Evolutionary conservation across 2,888 invertebrate species (phyloP), one percentile per base, ranked within the genome.

Genomic region (Zhuqinia jingwanae): DNA sequence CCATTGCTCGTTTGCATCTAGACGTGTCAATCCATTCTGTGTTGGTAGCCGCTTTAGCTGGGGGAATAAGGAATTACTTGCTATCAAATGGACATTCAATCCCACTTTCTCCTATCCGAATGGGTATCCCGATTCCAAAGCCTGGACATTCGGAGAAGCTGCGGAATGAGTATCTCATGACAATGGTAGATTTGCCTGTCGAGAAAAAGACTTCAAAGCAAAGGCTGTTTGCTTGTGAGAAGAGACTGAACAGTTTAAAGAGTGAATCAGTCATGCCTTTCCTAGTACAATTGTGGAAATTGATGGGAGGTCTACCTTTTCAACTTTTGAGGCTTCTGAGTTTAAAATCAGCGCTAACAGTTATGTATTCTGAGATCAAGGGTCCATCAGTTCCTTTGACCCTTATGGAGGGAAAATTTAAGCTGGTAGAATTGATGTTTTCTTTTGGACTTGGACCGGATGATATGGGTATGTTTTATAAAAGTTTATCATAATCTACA

Each of bases 141-240:
- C 85, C 79, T n/a, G 73, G 73, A 5, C 85, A 85, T 47, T 15
- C 85, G 0, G 1, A n/a, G 13, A 82, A 82, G 50, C 20, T 82
- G 10, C 47, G 82, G 15, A 82, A 82, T 53, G 82, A 82, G 63
- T 82, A 25, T 20, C 25, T 82, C 0, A 20, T 36, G 0, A 1
- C 63, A 11, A 11, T 75, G 30, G n/a, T 82, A 0, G 47, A 75
- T 36, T 47, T 82, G 8, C 82, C 75, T 0, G 25, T 82, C 10
- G 50, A 63, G 1, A 75, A 25, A n/a, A 75, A 75, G 20, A 58
- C 75, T 0, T 17, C 73, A 20, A 73, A 27, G 10, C 13, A 73
- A 20, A 58, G 81, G 10, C 30, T 75, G 1, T 47, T 75, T 36
- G 13, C 65, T 5, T 42, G 11, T 0, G 50, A 82, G 11, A 47